Evolutionary conservation across 2,797 vertebrate species (phyloP), one percentile per base, ranked within the genome.

Genomic region (Tauraco hartlaubi): DNA sequence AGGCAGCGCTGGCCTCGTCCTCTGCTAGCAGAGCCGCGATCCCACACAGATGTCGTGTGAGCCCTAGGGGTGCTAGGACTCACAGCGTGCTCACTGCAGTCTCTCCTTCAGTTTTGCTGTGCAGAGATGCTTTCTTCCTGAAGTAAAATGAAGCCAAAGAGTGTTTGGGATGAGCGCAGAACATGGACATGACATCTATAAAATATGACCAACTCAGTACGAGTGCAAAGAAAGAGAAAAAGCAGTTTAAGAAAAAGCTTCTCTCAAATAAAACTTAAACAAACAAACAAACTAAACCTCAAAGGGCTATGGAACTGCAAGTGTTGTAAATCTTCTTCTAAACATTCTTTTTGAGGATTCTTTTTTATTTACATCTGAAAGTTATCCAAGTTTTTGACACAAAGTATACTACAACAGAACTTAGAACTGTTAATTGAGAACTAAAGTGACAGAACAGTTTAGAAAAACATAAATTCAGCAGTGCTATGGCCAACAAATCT

Each of bases 391-490:
- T 21, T 87, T 94, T 85, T 93, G 37, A 61, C 52, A 67, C 14
- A 78, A 77, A 93, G 6, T 67, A 19, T 64, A 49, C 21, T 72
- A 35, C 28, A 85, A 31, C 10, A 56, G 37, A 76, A 69, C 51
- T 73, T 54, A 85, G n/a, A 93, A 61, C 44, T 1, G 6, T 87
- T 89, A 92, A 79, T 49, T 92, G 37, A 83, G 52, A 90, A 48
- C 21, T 49, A 15, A 85, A 85, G 37, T 56, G 72, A 83, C 48
- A 85, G 33, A 91, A 77, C 7, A 52, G 19, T 85, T 91, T 77
- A 89, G 59, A 85, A 66, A 91, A 95, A 73, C 49, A 71, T 85
- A 89, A 90, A 89, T 73, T 87, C 77, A 87, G 11, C 59, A 58
- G 11, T 4, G 2, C 17, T 82, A 41, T 11, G 39, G 31, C 56